Evolutionary conservation across 2,888 invertebrate species (phyloP).

Genomic region (Harpalus rufipes): DNA sequence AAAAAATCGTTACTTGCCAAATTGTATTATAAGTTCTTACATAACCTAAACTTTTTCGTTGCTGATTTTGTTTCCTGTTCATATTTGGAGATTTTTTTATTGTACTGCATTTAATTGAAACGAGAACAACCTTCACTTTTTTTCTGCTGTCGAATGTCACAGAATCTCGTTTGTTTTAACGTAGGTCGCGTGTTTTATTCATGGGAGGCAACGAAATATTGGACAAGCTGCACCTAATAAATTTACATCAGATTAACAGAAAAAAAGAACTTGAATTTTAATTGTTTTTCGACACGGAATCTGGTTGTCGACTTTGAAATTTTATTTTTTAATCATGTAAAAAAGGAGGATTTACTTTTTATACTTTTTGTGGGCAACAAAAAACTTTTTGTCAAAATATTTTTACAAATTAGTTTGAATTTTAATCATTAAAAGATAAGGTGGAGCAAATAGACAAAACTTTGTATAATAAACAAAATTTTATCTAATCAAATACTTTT

Average conservation of each 20-base stretch:
- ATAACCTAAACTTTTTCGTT: slow-evolving; percentile 16
- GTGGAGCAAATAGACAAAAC: too few species aligned
- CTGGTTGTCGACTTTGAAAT: neutral
- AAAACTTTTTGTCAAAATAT: too few species aligned
- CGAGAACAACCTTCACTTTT: slow-evolving; percentile 47
- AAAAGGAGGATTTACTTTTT: neutral
- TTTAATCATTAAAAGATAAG: too few species aligned
- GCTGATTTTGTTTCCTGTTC: neutral
- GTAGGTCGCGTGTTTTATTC: slow-evolving; percentile 47
- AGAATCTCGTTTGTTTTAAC: slow-evolving; percentile 47
- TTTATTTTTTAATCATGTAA: neutral
- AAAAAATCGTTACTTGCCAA: slow-evolving; percentile 43
- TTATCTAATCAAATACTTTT: too few species aligned
- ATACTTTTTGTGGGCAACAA: too few species aligned
- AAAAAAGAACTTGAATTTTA: slow-evolving; percentile 21
- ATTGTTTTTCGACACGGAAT: slow-evolving; percentile 17
- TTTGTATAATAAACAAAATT: too few species aligned
- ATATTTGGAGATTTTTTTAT: neutral
- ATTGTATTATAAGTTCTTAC: slow-evolving; percentile 27
- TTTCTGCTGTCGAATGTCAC: slow-evolving; percentile 36
- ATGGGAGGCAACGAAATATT: slow-evolving; percentile 38
- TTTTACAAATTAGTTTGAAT: too few species aligned
- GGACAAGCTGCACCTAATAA: slow-evolving; percentile 44
- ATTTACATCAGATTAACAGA: slow-evolving; percentile 33
- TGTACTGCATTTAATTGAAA: slow-evolving; percentile 39